Base-by-base conservation (phyloP, 2,113 vertebrate species). In the Corydoras maculifer region DNA sequence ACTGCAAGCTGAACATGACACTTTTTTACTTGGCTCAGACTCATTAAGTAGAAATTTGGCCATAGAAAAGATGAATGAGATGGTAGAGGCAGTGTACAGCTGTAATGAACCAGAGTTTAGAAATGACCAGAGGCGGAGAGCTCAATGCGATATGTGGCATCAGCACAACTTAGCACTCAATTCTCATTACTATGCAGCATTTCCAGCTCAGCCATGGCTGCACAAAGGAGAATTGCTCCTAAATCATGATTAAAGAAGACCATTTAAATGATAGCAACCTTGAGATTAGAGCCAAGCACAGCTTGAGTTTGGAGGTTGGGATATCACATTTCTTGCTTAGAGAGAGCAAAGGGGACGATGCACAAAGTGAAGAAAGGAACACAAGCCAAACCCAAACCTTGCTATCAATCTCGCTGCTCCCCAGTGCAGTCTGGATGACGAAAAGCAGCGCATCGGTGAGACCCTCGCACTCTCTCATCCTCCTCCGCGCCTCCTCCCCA, bases 401-500 rank as follows among this genome's bases (percentile, higher is more conserved):
- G 93, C 97, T 98, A 88, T 99, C 96, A 85, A 99, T 98, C 90
- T 98, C 97, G 71, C 87, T 94, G 91, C 94, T 98, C 78, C 97
- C 96, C 76, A 99, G 92, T 62, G 97, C 94, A 76, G 93, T 94
- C 91, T 98, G 96, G 84, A 98, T 97, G 87, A 99, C 94, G 51
- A 93, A 96, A 66, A 99, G 92, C 87, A 99, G 90, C 30, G 97
- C 94, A 6, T 99, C 97, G 1, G 95, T 98, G 84, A 99, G 93
- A 73, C 96, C 96, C 12, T 99, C 97, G 64, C 96, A 99, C 83
- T 99, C 97, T 78, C 97, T 91, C 97, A 98, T 99, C 80, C 96
- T 90, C 68, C 96, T 88, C 77, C 97, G 92, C 59, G 96, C 97
- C 86, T 99, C 96, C 83, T 99, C 97, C 80, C 97, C 96, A 54